Evolutionary conservation across 30 jellyfish, hydroid and myxozoan genomes (phyloP).

Genomic region (Hydractinia symbiolongicarpus): DNA sequence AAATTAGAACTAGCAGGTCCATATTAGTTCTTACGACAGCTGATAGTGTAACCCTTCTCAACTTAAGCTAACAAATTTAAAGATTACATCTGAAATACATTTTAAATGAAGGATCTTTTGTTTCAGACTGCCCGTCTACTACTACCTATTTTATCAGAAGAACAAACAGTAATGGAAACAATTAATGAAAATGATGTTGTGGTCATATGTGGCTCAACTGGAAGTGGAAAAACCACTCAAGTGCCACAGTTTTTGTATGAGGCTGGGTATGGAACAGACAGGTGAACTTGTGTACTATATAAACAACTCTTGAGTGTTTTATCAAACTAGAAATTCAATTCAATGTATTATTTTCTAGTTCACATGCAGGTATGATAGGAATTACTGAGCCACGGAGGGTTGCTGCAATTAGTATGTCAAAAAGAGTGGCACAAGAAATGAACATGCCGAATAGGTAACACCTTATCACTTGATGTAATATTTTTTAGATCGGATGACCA

Average conservation of each 20-base stretch:
- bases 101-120: too few species aligned
- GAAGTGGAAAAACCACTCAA: conserved; percentile 99
- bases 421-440: conserved; percentile 95
- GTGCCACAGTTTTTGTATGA: conserved; percentile 97
- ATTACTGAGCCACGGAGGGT: conserved; percentile 99
- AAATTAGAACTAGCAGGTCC: neutral
- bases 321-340: neutral
- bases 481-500: neutral
- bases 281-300: conserved; percentile 28
- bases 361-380: conserved; percentile 88
- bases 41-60: neutral
- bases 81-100: neutral
- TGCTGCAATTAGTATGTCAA: conserved; percentile 98
- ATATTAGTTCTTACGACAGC: neutral
- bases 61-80: neutral
- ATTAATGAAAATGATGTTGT: conserved; percentile 70
- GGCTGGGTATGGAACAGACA: conserved; percentile 90
- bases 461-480: neutral
- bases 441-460: conserved; percentile 54
- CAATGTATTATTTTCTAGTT: conserved; percentile 27
- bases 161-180: conserved; percentile 89
- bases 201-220: conserved; percentile 96
- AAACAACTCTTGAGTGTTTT: neutral
- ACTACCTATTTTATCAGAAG: conserved; percentile 94
- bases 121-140: conserved; percentile 81